Conservation (phyloP, 2,113 vertebrate genomes). For the Cyphomyrus discorhynchus region DNA sequence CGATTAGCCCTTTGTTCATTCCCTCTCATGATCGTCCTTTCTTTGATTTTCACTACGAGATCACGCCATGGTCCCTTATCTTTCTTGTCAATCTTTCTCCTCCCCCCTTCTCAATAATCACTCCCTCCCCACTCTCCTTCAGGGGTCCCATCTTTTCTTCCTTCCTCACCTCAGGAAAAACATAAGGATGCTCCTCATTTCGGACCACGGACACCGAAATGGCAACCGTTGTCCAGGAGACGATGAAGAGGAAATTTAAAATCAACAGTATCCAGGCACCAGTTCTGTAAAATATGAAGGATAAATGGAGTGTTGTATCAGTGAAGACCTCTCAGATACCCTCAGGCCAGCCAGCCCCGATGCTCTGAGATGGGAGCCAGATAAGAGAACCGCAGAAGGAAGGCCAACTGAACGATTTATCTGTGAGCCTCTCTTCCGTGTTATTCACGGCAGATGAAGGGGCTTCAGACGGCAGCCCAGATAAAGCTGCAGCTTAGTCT, state of each 20-base stretch:
- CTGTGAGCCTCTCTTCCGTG: not conserved
- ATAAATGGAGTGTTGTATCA: not conserved
- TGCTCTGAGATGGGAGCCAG: not conserved
- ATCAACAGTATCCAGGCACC: slow-evolving; percentile 58
- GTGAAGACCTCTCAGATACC: not conserved
- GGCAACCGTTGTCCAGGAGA: slow-evolving; percentile 55
- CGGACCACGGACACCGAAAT: slow-evolving; percentile 47
- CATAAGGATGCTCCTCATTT: slow-evolving; percentile 42
- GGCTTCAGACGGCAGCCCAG: not conserved
- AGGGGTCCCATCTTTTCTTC: not conserved
- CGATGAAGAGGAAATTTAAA: slow-evolving; percentile 57
- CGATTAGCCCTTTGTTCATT: not conserved
- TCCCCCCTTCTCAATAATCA: not conserved
- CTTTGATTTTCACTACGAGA: not conserved
- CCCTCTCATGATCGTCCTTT: not conserved
- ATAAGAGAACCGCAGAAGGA: not conserved
- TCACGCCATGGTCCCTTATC: not conserved
- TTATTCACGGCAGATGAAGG: not conserved
- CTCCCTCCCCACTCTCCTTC: not conserved
- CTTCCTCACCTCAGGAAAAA: slow-evolving; percentile 45
- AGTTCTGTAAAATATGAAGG: slow-evolving; percentile 28
- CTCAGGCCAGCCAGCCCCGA: not conserved
- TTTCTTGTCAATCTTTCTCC: not conserved
- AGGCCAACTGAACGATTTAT: not conserved
- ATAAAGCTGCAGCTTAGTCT: not conserved